A percentile compares a stretch with the other conserved stretches of the same genome.
These are phyloP conservation scores for Halichoeres trimaculatus DNA, from an alignment of 2,113 vertebrate species.

Conservation along the genomic window DNA sequence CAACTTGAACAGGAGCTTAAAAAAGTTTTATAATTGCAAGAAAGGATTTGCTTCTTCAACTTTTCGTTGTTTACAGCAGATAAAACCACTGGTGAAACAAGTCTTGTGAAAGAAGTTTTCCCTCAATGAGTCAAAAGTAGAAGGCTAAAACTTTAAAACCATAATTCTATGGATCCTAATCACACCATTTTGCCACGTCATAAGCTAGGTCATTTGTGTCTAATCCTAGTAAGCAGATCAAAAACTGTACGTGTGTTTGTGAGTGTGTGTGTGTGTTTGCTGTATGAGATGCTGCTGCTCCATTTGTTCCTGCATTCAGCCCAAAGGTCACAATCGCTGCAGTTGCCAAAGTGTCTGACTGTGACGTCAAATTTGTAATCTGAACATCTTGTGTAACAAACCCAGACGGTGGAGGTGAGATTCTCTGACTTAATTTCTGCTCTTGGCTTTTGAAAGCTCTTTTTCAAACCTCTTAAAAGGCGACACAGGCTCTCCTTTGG, in stretches of 20 bases:
- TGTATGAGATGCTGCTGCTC: constrained; percentile 8
- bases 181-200: constrained; percentile 50
- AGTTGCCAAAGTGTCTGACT: constrained; percentile 51
- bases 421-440: constrained; percentile 19
- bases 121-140: constrained; percentile 39
- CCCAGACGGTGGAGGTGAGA: constrained; percentile 10
- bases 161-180: constrained; percentile 41
- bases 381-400: constrained; percentile 56
- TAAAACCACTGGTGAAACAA: constrained; percentile 4
- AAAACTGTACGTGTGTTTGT: constrained; percentile 18
- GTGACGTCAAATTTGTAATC: constrained; percentile 32
- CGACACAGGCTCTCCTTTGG: constrained; percentile 35
- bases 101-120: constrained; percentile 42
- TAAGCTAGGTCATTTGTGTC: constrained; percentile 62
- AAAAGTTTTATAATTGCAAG: no score
- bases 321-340: constrained; percentile 39
- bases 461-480: neutral
- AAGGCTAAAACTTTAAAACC: constrained; percentile 37
- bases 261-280: constrained; percentile 22
- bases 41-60: neutral
- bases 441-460: constrained; percentile 23
- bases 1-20: neutral
- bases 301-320: constrained; percentile 7
- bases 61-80: neutral
- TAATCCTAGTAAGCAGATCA: constrained; percentile 73